A percentile compares a stretch with the other conserved stretches of the same genome.
Evolutionary conservation across 2,888 invertebrate genomes (phyloP).

Genomic region (Pyrgus malvae): DNA sequence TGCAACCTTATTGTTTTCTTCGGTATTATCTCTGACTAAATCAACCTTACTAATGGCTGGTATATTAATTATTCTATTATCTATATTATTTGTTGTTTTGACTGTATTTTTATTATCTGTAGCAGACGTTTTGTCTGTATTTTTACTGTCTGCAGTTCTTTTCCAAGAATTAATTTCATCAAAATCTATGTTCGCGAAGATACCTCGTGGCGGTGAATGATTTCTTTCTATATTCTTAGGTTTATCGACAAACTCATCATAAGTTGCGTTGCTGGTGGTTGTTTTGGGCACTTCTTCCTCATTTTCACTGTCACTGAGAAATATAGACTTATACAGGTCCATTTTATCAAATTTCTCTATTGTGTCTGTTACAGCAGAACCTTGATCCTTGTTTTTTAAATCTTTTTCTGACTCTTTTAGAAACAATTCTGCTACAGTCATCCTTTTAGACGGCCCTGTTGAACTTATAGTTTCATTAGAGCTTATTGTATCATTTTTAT

Average conservation of each 20-base stretch:
- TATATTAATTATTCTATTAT: conserved; percentile 17
- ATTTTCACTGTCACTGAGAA: conserved; percentile 89
- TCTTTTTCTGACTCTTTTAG: conserved; percentile 69
- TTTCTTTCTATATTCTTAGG: conserved; percentile 83
- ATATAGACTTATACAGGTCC: conserved; percentile 95
- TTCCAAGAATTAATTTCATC: conserved; percentile 79
- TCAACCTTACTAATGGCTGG: conserved; percentile 24
- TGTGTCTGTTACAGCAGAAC: conserved; percentile 57
- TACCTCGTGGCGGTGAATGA: conserved; percentile 86
- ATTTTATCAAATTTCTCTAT: conserved; percentile 77
- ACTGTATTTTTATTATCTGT: conserved; percentile 6
- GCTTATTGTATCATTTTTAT: conserved; percentile 27
- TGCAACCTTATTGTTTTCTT: conserved; percentile 2
- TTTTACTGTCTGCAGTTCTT: conserved; percentile 43
- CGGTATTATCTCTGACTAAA: neutral
- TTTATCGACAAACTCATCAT: conserved; percentile 51
- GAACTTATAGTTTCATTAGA: neutral
- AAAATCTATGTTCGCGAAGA: conserved; percentile 85
- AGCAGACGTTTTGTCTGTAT: conserved; percentile 26
- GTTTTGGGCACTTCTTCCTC: conserved; percentile 68
- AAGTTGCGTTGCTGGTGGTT: conserved; percentile 26
- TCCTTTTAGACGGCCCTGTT: conserved; percentile 54
- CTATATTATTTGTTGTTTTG: conserved; percentile 29
- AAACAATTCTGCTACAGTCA: conserved; percentile 74
- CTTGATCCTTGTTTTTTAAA: conserved; percentile 47